phyloP scores from a whole-genome alignment of 2,888 invertebrate genomes.

The Octonoba sinensis region DNA sequence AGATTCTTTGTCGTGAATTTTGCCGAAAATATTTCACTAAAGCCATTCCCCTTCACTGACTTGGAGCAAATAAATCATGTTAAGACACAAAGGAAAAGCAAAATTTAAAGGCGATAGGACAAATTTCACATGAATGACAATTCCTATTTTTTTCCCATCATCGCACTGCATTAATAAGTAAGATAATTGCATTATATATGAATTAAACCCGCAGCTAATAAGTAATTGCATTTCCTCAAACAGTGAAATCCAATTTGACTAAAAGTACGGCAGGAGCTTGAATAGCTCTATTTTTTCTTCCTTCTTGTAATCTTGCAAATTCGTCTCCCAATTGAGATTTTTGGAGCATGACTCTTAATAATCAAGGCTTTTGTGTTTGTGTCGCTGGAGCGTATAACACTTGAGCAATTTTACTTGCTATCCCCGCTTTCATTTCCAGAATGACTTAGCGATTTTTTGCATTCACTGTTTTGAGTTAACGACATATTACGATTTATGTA shows the following conservation, averaged over 20 bases:
- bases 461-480: neutral
- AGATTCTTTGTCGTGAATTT: too few relatives aligned
- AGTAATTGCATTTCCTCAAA: constrained; percentile 40
- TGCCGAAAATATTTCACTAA: too few relatives aligned
- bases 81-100: constrained; percentile 18
- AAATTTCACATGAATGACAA: constrained; percentile 2
- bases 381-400: neutral
- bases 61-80: constrained; percentile 23
- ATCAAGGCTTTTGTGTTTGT: constrained; percentile 16
- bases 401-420: neutral
- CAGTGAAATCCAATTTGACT: constrained; percentile 47
- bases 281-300: constrained; percentile 13
- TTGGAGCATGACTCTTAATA: constrained; percentile 26
- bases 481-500: neutral
- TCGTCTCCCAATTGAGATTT: constrained; percentile 16
- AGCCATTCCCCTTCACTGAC: too few relatives aligned
- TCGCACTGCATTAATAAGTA: constrained; percentile 43
- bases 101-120: constrained; percentile 19
- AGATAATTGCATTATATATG: constrained; percentile 50
- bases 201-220: constrained; percentile 37
- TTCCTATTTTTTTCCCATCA: constrained; percentile 3
- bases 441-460: neutral
- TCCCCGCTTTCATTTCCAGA: constrained; percentile 14
- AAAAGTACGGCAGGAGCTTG: constrained; percentile 10
- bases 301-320: constrained; percentile 34